These are phyloP conservation scores for Elysia crispata DNA, from an alignment of 2,888 invertebrate species.

Conservation along the genomic window DNA sequence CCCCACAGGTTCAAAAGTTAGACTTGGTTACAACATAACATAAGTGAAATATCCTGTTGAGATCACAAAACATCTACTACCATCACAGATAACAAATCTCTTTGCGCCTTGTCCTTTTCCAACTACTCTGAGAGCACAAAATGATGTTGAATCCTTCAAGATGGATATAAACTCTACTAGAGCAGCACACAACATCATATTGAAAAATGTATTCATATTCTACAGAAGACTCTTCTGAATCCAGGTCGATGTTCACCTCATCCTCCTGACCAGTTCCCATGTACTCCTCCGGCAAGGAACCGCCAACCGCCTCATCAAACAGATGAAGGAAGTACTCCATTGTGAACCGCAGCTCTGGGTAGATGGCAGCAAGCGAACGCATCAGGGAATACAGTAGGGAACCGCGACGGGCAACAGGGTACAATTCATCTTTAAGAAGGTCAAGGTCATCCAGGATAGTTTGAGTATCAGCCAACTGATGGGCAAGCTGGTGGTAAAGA, in stretches of 20 bases:
- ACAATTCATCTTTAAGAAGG: slow-evolving; percentile 71
- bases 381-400: slow-evolving; percentile 73
- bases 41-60: too few species aligned
- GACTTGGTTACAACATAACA: too few species aligned
- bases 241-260: slow-evolving; percentile 34
- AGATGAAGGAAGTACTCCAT: slow-evolving; percentile 72
- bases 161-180: too few species aligned
- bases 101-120: too few species aligned
- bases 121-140: too few species aligned
- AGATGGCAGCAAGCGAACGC: slow-evolving; percentile 68
- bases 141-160: too few species aligned
- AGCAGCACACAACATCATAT: too few species aligned
- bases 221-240: too few species aligned
- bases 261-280: slow-evolving; percentile 32
- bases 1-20: too few species aligned
- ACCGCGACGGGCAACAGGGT: slow-evolving; percentile 72
- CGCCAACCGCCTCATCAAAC: slow-evolving; percentile 76
- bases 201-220: too few species aligned
- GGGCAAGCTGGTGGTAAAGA: slow-evolving; percentile 61
- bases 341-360: slow-evolving; percentile 74
- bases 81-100: too few species aligned
- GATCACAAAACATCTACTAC: too few species aligned
- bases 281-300: slow-evolving; percentile 66
- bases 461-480: slow-evolving; percentile 64
- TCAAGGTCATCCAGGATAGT: slow-evolving; percentile 70